phyloP scores from a whole-genome alignment of 2,888 invertebrate species.

The Erpobdella octoculata region DNA sequence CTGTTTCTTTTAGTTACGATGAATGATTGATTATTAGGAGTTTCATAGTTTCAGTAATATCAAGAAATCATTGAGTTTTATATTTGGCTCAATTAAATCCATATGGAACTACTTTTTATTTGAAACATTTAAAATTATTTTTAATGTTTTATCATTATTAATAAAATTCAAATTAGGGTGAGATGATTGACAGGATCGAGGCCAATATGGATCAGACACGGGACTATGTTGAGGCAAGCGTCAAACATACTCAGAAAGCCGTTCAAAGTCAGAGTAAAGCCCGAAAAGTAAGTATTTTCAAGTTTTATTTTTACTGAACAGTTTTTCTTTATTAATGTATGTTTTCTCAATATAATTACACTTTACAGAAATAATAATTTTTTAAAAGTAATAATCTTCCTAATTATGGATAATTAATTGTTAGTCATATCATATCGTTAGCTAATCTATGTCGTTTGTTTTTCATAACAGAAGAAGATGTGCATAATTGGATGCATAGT shows the following conservation, averaged over 20 bases:
- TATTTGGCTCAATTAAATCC: no score
- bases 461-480: conserved; percentile 15
- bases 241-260: conserved; percentile 22
- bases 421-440: no score
- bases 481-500: conserved; percentile 12
- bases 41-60: background rate
- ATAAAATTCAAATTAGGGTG: conserved; percentile 10
- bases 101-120: background rate
- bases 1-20: background rate
- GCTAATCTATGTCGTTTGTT: no score
- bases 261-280: conserved; percentile 14
- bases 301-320: background rate
- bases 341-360: background rate
- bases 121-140: background rate
- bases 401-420: no score
- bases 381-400: background rate
- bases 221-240: conserved; percentile 19
- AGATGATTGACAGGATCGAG: conserved; percentile 23
- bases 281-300: conserved; percentile 22
- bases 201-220: conserved; percentile 11
- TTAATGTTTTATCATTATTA: background rate
- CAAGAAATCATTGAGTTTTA: background rate
- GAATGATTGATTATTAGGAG: background rate
- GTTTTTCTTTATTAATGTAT: background rate
- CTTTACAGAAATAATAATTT: background rate